phyloP scores from a whole-genome alignment of 2,113 vertebrate genomes.

The Microtus oregoni region DNA sequence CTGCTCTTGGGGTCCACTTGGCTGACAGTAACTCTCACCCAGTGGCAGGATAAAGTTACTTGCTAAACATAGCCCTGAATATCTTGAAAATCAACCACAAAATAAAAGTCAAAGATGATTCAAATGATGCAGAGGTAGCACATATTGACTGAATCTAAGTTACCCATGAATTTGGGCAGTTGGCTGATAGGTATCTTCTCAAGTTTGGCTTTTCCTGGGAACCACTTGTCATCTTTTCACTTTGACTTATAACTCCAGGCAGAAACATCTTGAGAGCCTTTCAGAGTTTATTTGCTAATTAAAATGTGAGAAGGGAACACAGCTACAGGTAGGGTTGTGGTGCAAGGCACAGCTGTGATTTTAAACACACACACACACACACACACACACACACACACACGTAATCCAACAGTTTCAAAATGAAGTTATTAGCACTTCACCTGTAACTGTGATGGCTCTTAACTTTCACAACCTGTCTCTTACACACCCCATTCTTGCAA shows the following conservation, averaged over 20 bases:
- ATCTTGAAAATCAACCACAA: slow-evolving; percentile 57
- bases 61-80: neutral
- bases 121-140: neutral
- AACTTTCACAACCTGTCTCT: slow-evolving; percentile 58
- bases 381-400: neutral
- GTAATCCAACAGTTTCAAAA: slow-evolving; percentile 68
- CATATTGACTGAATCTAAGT: neutral
- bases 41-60: neutral
- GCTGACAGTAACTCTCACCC: slow-evolving; percentile 31
- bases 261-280: slow-evolving; percentile 71
- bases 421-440: slow-evolving; percentile 81
- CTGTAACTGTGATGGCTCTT: slow-evolving; percentile 70
- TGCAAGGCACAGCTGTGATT: slow-evolving; percentile 81
- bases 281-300: slow-evolving; percentile 80
- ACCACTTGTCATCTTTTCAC: slow-evolving; percentile 17
- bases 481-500: neutral
- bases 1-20: neutral
- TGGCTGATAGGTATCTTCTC: neutral
- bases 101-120: slow-evolving; percentile 22
- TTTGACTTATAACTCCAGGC: slow-evolving; percentile 54
- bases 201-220: slow-evolving; percentile 20
- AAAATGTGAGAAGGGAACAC: slow-evolving; percentile 79
- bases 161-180: neutral
- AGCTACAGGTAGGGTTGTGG: slow-evolving; percentile 75
- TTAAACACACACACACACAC: neutral